Conservation (phyloP, 2,113 vertebrate genomes). For the Rhombomys opimus region DNA sequence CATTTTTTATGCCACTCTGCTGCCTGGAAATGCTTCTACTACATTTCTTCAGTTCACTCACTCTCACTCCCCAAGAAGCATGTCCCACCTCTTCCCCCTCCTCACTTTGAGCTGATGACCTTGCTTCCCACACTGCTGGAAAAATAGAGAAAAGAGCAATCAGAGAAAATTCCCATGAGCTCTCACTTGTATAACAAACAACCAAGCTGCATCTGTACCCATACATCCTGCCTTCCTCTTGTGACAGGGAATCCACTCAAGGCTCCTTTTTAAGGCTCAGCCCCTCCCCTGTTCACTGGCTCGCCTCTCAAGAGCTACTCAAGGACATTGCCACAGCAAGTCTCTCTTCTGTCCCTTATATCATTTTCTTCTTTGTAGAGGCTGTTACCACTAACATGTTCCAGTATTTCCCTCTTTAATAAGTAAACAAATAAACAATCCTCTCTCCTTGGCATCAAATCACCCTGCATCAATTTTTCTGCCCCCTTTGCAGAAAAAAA, state of each 20-base stretch:
- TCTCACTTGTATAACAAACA: constrained; percentile 63
- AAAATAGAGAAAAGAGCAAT: constrained; percentile 55
- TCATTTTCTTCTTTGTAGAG: constrained; percentile 19
- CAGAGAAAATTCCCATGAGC: constrained; percentile 48
- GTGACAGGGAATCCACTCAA: background rate
- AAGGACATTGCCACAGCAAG: constrained; percentile 4
- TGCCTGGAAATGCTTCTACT: constrained; percentile 38
- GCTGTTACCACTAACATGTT: background rate
- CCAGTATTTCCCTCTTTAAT: constrained; percentile 22
- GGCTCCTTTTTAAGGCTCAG: constrained; percentile 24
- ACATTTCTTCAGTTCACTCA: background rate
- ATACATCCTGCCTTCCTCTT: constrained; percentile 10
- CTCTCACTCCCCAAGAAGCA: background rate
- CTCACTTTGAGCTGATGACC: background rate
- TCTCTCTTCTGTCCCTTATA: constrained; percentile 3
- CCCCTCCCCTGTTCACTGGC: background rate
- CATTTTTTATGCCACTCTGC: background rate
- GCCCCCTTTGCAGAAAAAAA: background rate
- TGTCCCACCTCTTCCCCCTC: constrained; percentile 25
- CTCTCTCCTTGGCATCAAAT: constrained; percentile 24
- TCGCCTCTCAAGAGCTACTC: constrained; percentile 15
- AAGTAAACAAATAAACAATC: constrained; percentile 41
- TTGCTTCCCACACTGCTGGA: constrained; percentile 56
- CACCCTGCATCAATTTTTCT: constrained; percentile 51
- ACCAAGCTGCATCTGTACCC: background rate